phyloP scores from a whole-genome alignment of 2,888 invertebrate species.

The Thecocarcelia acutangulata region DNA sequence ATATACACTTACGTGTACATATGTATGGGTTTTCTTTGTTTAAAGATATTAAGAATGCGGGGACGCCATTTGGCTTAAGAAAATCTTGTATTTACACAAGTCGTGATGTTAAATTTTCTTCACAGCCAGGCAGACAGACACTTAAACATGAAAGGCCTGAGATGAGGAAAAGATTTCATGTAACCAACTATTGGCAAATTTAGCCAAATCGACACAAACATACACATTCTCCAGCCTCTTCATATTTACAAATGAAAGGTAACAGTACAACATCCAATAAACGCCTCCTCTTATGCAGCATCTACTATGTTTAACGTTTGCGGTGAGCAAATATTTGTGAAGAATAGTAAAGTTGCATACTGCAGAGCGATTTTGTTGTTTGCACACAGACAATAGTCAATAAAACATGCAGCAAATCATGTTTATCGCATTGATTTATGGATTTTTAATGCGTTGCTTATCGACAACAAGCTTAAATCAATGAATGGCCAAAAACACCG shows the following conservation, averaged over 20 bases:
- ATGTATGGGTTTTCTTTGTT: neutral
- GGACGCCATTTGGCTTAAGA: slow-evolving; percentile 31
- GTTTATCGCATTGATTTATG: slow-evolving; percentile 82
- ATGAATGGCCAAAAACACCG: slow-evolving; percentile 69
- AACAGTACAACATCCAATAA: slow-evolving; percentile 50
- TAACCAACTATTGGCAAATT: slow-evolving; percentile 36
- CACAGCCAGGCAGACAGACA: slow-evolving; percentile 35
- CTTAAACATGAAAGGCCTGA: slow-evolving; percentile 15
- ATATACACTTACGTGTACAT: no score
- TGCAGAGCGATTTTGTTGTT: slow-evolving; percentile 13
- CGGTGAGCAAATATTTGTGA: slow-evolving; percentile 12
- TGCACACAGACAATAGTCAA: slow-evolving; percentile 79
- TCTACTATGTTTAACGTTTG: slow-evolving; percentile 44
- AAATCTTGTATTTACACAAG: slow-evolving; percentile 53
- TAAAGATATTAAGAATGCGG: neutral
- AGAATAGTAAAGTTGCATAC: slow-evolving; percentile 30
- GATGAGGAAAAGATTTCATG: slow-evolving; percentile 23
- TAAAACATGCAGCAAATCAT: slow-evolving; percentile 82
- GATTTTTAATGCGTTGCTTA: slow-evolving; percentile 82
- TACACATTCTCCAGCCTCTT: neutral
- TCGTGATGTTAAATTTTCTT: slow-evolving; percentile 60
- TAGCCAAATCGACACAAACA: slow-evolving; percentile 8
- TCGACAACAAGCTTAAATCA: slow-evolving; percentile 79
- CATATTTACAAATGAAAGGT: slow-evolving; percentile 14
- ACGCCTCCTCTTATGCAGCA: slow-evolving; percentile 55